Conservation (phyloP, 1,140 invertebrate species). For the Aphaenogaster ashmeadi region DNA sequence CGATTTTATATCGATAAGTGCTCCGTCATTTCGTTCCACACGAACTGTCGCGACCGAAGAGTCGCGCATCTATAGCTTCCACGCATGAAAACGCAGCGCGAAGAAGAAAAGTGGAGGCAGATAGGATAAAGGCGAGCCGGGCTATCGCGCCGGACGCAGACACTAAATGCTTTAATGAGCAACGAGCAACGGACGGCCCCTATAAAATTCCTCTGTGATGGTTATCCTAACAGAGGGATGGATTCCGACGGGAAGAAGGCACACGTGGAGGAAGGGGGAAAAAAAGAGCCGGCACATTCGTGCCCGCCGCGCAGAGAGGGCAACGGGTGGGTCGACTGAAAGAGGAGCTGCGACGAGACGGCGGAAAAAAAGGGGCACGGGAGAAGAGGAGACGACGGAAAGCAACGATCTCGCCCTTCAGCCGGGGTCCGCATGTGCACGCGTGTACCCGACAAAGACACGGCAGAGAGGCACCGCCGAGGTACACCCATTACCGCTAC, state of each 20-base stretch:
- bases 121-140: conserved; percentile 29
- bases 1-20: conserved; percentile 1
- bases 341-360: conserved; percentile 48
- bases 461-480: conserved; percentile 47
- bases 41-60: neutral
- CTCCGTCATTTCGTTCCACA: conserved; percentile 8
- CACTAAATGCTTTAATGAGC: conserved; percentile 75
- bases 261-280: neutral
- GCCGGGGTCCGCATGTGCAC: neutral
- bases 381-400: conserved; percentile 46
- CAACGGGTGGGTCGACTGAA: conserved; percentile 20
- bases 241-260: conserved; percentile 15
- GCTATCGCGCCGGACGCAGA: conserved; percentile 42
- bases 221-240: conserved; percentile 30
- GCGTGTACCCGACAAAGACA: conserved; percentile 41
- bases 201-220: conserved; percentile 73
- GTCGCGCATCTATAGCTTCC: conserved; percentile 1
- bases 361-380: conserved; percentile 39
- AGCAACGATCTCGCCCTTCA: conserved; percentile 28
- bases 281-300: conserved; percentile 49
- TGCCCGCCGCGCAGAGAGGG: conserved; percentile 38
- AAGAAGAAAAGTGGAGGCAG: neutral
- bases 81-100: neutral
- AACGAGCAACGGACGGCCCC: conserved; percentile 51
- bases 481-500: conserved; percentile 60